Percentiles rank a stretch among this genome's conserved stretches.
Conservation (phyloP, 1,140 invertebrate genomes). For the Leptopilina boulardi region DNA sequence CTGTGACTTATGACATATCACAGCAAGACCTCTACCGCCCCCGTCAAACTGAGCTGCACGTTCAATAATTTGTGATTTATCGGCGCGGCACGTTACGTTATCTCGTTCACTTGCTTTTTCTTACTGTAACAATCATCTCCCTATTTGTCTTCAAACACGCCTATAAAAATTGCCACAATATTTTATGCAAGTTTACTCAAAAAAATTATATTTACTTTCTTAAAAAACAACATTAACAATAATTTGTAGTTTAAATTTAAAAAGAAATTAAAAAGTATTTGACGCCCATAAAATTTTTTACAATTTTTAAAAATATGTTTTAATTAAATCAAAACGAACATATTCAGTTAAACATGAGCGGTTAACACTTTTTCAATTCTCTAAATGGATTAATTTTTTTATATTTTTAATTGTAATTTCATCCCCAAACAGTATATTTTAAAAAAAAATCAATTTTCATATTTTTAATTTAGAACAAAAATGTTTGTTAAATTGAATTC, state of each 20-base stretch:
- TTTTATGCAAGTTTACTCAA: too few relatives aligned
- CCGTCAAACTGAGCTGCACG: constrained; percentile 50
- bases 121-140: background rate
- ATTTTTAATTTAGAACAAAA: background rate
- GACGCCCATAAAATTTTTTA: too few relatives aligned
- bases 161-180: background rate
- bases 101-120: constrained; percentile 13
- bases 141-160: background rate
- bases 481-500: background rate
- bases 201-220: too few relatives aligned
- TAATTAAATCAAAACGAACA: constrained; percentile 50
- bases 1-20: constrained; percentile 72
- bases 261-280: too few relatives aligned
- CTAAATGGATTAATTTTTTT: too few relatives aligned
- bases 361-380: too few relatives aligned
- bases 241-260: too few relatives aligned
- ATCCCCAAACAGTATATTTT: too few relatives aligned
- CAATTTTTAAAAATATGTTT: too few relatives aligned
- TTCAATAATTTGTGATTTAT: constrained; percentile 66
- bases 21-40: constrained; percentile 51
- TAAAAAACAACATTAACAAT: too few relatives aligned
- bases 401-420: too few relatives aligned
- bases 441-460: background rate
- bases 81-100: constrained; percentile 39
- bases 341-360: too few relatives aligned